Evolutionary conservation across 1,140 invertebrate genomes (phyloP).

Genomic region (Mya arenaria): DNA sequence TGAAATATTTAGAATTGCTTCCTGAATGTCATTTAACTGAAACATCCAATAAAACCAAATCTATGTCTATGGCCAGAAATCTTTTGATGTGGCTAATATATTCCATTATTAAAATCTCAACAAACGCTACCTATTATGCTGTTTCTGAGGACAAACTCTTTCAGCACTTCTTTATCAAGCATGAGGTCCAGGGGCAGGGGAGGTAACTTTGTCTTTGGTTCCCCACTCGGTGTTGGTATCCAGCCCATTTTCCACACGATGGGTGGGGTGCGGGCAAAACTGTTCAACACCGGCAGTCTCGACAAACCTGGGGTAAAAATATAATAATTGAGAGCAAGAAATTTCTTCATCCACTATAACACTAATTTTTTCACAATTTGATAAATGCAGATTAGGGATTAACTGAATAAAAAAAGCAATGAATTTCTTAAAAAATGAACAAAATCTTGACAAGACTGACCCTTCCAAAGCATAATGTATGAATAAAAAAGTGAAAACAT

Average conservation of each 20-base stretch:
- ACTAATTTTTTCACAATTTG: too few relatives aligned
- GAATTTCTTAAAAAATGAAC: too few relatives aligned
- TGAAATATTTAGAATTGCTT: too few relatives aligned
- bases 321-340: too few relatives aligned
- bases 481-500: too few relatives aligned
- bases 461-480: too few relatives aligned
- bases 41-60: background rate
- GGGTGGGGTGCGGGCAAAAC: conserved; percentile 86
- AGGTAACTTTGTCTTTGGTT: conserved; percentile 84
- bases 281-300: conserved; percentile 85
- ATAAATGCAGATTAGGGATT: too few relatives aligned
- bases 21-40: background rate
- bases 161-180: conserved; percentile 90
- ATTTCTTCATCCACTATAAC: too few relatives aligned
- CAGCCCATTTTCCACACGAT: conserved; percentile 87
- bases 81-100: background rate
- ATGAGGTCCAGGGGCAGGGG: conserved; percentile 85
- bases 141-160: conserved; percentile 82
- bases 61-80: background rate
- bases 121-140: conserved; percentile 72
- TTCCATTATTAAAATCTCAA: background rate
- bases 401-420: too few relatives aligned
- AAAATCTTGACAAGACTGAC: too few relatives aligned
- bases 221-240: conserved; percentile 80
- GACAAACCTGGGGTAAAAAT: conserved; percentile 81